Evolutionary conservation across 1,140 invertebrate species (phyloP), one percentile per base, ranked within the genome.

Genomic region (Papilio helenus): DNA sequence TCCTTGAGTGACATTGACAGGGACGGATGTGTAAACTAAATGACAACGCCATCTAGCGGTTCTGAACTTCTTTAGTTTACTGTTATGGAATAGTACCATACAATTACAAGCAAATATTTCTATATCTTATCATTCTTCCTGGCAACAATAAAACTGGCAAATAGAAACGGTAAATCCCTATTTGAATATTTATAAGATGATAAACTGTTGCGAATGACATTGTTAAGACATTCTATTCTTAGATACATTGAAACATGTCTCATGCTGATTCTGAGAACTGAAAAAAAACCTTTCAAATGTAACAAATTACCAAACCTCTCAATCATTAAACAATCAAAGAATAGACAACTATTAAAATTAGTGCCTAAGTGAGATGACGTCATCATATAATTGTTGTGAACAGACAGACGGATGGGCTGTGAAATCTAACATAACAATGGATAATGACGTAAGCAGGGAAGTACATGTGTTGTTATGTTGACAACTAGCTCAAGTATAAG

Each of bases 401-500:
- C 44, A 26, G 72, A 74, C 72, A 74, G 72, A 46, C 72, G 39
- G 23, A 74, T 44, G 72, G 29, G 74, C 49, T n/a, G 46, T 65
- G 58, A 77, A 77, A 77, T 65, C 58, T 77, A 65, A 77, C 58
- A 77, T 49, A 44, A 77, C 76, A 77, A 77, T 77, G 55, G 76
- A 14, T 65, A 16, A 42, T 77, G 76, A 65, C 42, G 76, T 77
- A 77, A 77, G 34, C 18, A 34, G 76, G n/a, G 76, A 39, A 65
- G 29, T 42, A 77, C 58, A 18, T 49, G 76, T 49, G 65, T 77
- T 77, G 76, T 77, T 23, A 65, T 34, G n/a, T 20, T 77, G 18
- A 34, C 55, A 61, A 61, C 61, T n/a, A 65, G 55, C n/a, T 34
- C 7, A 55, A 16, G 26, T 51, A 76, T 26, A 23, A 12, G 8